Evolutionary conservation across 2,797 vertebrate species (phyloP), one percentile per base, ranked within the genome.

Genomic region (Anguilla obscura): DNA sequence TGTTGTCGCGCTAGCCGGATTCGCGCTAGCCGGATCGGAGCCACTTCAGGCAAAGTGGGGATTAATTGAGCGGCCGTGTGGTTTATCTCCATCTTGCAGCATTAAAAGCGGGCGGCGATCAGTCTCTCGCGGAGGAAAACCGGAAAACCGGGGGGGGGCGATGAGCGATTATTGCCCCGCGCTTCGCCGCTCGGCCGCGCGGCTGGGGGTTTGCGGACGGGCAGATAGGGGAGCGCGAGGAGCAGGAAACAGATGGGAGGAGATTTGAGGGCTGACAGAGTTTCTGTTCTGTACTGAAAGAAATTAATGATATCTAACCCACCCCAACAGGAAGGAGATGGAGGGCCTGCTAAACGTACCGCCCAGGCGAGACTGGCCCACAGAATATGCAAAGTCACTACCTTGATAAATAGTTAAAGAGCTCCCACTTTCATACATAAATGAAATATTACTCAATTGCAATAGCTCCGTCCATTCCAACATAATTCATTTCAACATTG

Each of bases 261-360:
- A 30, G 91, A 93, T 93, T 91, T 91, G 87, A 89, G 89, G 90
- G 87, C 91, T 80, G 87, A 89, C 86, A 89, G 88, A 90, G 91
- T 90, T 94, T 90, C 93, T 94, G 92, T 88, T 90, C 91, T 90
- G 94, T 94, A 94, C 94, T 95, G 87, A 95, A 96, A 95, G 93
- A 93, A 95, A 93, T 92, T 88, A 93, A 90, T 90, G 88, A 92
- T 89, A 93, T 94, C 91, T 87, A 92, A 90, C 89, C 90, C 93
- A 90, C 90, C 45, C 87, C 89, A 24, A 69, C 88, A 63, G 89
- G 92, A 93, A 89, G 89, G 66, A 90, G 90, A 89, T 86, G 85
- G 84, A 30, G 91, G 36, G 90, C 63, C 86, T 18, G 30, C 6
- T 60, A 33, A 36, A 60, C 24, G 12, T 18, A 40, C 14, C 10